A percentile compares a stretch with the other conserved stretches of the same genome.
These are phyloP conservation scores for Prinia subflava DNA, from an alignment of 2,113 vertebrate genomes.

Conservation along the genomic window DNA sequence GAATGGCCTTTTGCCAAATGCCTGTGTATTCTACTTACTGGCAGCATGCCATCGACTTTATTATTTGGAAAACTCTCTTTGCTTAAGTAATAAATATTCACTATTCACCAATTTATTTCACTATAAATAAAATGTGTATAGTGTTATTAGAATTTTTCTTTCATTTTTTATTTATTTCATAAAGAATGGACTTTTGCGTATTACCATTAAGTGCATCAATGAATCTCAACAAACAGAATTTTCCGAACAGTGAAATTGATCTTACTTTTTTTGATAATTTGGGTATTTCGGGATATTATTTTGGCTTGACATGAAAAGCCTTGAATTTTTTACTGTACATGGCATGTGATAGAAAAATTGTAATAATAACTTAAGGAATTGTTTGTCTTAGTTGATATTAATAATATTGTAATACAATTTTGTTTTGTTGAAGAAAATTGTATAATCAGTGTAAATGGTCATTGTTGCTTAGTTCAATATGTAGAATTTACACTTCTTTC, in stretches of 20 bases:
- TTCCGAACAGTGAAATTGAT: background rate
- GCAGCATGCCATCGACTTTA: slow-evolving; percentile 10
- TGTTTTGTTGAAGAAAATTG: background rate
- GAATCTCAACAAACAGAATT: slow-evolving; percentile 10
- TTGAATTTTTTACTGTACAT: background rate
- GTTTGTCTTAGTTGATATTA: background rate
- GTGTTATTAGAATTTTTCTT: background rate
- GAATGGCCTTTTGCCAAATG: slow-evolving; percentile 47
- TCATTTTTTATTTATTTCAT: background rate
- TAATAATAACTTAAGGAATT: background rate
- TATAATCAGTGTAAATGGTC: background rate
- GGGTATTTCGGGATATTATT: background rate
- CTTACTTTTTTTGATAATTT: background rate
- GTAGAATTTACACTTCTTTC: background rate
- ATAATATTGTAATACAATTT: background rate
- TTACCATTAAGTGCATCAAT: background rate
- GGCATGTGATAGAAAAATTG: background rate
- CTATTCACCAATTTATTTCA: slow-evolving; percentile 43
- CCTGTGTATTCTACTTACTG: background rate
- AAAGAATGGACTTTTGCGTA: background rate
- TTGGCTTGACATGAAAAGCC: background rate
- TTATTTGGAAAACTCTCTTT: slow-evolving; percentile 44
- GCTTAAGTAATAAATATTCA: slow-evolving; percentile 53
- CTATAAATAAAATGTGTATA: slow-evolving; percentile 35
- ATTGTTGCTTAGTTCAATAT: background rate